Evolutionary conservation across 2,113 vertebrate genomes (phyloP).

Genomic region (Pristiophorus japonicus): DNA sequence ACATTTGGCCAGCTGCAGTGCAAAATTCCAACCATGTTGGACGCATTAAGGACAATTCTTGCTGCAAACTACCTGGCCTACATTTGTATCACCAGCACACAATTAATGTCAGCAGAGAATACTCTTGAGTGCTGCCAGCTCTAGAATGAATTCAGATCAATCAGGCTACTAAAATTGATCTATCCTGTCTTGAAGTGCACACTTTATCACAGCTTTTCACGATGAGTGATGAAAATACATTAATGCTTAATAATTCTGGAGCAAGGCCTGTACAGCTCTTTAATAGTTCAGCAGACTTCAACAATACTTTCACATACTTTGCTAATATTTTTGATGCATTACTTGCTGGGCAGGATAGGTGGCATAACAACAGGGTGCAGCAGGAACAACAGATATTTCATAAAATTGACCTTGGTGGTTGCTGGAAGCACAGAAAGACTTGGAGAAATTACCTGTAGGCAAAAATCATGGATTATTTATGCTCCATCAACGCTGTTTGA

Average conservation of each 20-base stretch:
- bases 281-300: not conserved
- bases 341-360: not conserved
- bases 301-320: too few species aligned
- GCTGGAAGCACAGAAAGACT: not conserved
- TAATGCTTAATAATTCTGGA: not conserved
- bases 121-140: not conserved
- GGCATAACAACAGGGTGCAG: not conserved
- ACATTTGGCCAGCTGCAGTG: not conserved
- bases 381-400: not conserved
- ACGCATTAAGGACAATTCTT: not conserved
- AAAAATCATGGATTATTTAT: not conserved
- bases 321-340: not conserved
- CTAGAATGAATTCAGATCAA: not conserved
- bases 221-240: not conserved
- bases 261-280: not conserved
- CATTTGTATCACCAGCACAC: not conserved
- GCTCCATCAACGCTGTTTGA: not conserved
- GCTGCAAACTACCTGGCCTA: not conserved
- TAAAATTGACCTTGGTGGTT: not conserved
- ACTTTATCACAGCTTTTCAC: not conserved
- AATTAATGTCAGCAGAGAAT: not conserved
- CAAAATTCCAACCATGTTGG: not conserved
- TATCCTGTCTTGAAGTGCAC: too few species aligned
- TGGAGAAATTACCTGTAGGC: not conserved
- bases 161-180: constrained; percentile 22